Conservation (phyloP, 2,113 vertebrate species). For the Phrynosoma blainvillii region DNA sequence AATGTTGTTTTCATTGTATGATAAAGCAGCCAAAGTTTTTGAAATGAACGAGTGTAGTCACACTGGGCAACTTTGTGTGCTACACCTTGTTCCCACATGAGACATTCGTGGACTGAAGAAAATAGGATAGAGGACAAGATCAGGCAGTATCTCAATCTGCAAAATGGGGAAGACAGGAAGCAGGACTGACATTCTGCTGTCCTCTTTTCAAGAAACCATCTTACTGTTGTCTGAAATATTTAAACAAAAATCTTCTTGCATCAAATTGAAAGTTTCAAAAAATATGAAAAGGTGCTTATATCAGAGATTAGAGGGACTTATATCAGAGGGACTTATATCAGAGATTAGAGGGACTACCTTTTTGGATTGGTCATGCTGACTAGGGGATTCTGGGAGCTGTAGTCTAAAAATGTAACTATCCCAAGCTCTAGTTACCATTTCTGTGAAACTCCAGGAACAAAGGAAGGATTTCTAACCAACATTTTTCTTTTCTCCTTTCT, state of each 20-base stretch:
- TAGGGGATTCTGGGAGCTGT: too few relatives aligned
- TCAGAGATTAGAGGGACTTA: too few relatives aligned
- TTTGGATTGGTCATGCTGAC: too few relatives aligned
- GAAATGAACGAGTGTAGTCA: neutral
- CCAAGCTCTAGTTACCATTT: neutral
- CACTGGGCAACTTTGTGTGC: neutral
- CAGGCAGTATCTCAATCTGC: neutral
- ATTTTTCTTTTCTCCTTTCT: neutral
- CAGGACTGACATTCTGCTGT: neutral
- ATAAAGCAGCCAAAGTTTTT: neutral
- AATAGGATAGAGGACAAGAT: neutral
- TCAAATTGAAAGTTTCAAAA: neutral
- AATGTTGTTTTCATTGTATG: neutral
- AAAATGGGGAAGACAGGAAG: neutral
- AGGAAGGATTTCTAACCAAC: neutral
- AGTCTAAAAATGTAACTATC: neutral
- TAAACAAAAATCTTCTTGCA: neutral
- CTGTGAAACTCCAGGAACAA: neutral
- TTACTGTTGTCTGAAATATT: neutral
- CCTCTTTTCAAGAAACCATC: neutral
- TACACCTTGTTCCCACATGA: neutral
- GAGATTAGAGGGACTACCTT: too few relatives aligned
- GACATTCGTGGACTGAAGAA: neutral
- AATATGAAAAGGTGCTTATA: neutral
- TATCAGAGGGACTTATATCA: too few relatives aligned